These are phyloP conservation scores for Buceros bicornis DNA, from an alignment of 2,797 vertebrate species.

Conservation along the genomic window DNA sequence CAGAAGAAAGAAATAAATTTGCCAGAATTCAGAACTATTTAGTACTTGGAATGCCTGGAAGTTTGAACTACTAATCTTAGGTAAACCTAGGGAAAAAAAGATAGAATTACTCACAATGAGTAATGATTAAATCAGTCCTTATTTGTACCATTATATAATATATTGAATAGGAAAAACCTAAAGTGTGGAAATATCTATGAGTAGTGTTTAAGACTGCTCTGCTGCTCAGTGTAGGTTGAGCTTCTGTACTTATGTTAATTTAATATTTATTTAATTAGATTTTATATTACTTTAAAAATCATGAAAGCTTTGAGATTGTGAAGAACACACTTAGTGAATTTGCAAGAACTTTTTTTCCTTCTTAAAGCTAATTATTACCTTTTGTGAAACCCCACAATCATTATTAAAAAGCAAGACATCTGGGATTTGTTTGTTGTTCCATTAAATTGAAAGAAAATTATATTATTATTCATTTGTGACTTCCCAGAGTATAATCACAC, in stretches of 20 bases:
- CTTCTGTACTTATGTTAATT: not conserved
- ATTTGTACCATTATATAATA: not conserved
- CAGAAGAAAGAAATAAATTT: not conserved
- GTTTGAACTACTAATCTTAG: not conserved
- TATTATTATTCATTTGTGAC: not conserved
- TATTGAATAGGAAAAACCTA: not conserved
- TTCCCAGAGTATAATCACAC: not conserved
- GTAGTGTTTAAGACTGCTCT: not conserved
- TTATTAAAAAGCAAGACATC: slow-evolving; percentile 1
- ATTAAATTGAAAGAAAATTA: not conserved
- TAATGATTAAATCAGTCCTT: not conserved
- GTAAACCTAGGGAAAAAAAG: not conserved
- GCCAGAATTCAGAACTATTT: not conserved
- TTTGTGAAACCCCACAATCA: slow-evolving; percentile 74
- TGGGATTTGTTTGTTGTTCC: slow-evolving; percentile 27
- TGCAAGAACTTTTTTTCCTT: not conserved
- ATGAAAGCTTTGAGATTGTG: not conserved
- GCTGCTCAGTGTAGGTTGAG: not conserved
- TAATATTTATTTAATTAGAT: not conserved
- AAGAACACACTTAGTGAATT: slow-evolving; percentile 43
- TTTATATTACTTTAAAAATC: not conserved
- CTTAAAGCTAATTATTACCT: not conserved
- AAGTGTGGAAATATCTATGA: not conserved
- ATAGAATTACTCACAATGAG: not conserved
- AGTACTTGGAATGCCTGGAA: not conserved